phyloP scores from a whole-genome alignment of 2,797 vertebrate genomes.

The Hemitrygon akajei region DNA sequence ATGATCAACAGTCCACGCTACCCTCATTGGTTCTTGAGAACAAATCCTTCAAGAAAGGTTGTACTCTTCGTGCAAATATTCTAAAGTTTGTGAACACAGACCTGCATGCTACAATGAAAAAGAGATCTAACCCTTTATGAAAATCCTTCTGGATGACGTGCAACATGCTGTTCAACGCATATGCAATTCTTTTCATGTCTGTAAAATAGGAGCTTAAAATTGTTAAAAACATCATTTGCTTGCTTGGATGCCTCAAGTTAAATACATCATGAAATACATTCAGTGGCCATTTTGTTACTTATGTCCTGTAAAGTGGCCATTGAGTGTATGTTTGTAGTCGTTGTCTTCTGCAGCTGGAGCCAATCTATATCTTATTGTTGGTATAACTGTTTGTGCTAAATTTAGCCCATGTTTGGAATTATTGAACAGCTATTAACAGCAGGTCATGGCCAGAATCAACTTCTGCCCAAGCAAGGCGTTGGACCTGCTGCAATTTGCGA shows the following conservation, averaged over 20 bases:
- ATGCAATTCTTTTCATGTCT: background rate
- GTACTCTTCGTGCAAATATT: background rate
- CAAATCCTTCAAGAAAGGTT: background rate
- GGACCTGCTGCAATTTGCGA: too few relatives aligned
- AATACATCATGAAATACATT: background rate
- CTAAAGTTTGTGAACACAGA: background rate
- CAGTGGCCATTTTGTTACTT: too few relatives aligned
- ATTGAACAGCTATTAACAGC: too few relatives aligned
- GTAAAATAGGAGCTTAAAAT: background rate
- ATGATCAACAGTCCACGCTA: background rate
- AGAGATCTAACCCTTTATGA: background rate
- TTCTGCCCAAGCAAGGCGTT: too few relatives aligned
- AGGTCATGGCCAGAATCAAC: too few relatives aligned
- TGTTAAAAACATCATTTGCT: background rate
- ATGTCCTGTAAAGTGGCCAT: too few relatives aligned
- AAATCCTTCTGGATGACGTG: background rate
- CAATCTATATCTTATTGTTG: too few relatives aligned
- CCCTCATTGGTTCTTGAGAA: background rate
- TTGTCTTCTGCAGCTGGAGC: too few relatives aligned
- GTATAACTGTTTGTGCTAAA: too few relatives aligned
- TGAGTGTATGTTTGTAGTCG: too few relatives aligned
- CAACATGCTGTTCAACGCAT: background rate
- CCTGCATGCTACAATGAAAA: background rate
- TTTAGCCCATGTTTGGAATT: too few relatives aligned
- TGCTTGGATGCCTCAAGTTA: background rate